phyloP scores from a whole-genome alignment of 2,797 vertebrate species.

The Apogon talboti region DNA sequence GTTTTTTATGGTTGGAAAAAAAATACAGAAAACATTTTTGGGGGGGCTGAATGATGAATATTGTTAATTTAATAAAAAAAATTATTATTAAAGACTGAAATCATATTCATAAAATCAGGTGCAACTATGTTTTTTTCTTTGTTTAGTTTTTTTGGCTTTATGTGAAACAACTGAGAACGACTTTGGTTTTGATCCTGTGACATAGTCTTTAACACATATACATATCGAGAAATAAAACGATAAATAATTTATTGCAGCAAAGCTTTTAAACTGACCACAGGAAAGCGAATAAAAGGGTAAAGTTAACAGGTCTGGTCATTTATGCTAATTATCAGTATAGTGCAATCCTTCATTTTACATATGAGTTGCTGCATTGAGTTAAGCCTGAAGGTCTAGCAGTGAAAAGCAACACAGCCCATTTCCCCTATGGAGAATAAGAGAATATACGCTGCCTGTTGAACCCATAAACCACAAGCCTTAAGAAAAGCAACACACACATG shows the following conservation, averaged over 20 bases:
- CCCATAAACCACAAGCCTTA: constrained; percentile 58
- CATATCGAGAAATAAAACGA: no score
- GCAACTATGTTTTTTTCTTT: no score
- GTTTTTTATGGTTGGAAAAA: no score
- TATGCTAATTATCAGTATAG: constrained; percentile 35
- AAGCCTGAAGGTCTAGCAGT: constrained; percentile 63
- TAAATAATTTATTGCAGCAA: background rate
- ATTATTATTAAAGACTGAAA: no score
- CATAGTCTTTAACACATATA: no score
- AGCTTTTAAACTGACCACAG: constrained; percentile 31
- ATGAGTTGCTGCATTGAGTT: constrained; percentile 58
- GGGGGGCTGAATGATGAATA: no score
- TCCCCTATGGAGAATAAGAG: constrained; percentile 53
- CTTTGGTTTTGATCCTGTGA: no score
- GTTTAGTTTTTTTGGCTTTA: no score
- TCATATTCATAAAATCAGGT: no score
- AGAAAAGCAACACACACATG: constrained; percentile 38
- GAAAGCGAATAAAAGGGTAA: constrained; percentile 11
- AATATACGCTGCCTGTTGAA: constrained; percentile 58
- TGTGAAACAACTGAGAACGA: no score
- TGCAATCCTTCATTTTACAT: constrained; percentile 69
- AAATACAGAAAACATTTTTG: no score
- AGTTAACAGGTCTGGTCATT: constrained; percentile 41
- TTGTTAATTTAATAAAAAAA: no score
- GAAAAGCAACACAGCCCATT: constrained; percentile 49